These are phyloP conservation scores for Thecophora atra DNA, from an alignment of 2,888 invertebrate genomes.

Conservation along the genomic window DNA sequence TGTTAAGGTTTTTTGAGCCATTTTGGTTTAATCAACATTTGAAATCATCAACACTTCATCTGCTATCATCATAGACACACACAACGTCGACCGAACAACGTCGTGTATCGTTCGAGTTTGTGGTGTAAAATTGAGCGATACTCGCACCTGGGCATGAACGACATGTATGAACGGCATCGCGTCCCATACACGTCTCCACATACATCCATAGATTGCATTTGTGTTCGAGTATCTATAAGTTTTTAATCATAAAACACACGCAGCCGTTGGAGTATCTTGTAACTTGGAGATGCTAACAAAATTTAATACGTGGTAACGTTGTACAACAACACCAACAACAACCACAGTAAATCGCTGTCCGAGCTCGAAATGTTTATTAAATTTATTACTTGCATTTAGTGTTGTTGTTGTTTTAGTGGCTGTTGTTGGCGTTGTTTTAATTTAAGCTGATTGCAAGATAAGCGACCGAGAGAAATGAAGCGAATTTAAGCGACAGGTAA, in stretches of 20 bases:
- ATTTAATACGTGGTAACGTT: slow-evolving; percentile 30
- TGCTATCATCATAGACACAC: neutral
- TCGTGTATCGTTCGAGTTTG: neutral
- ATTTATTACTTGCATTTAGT: slow-evolving; percentile 44
- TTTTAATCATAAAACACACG: slow-evolving; percentile 35
- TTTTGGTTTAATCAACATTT: slow-evolving; percentile 28
- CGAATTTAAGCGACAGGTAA: slow-evolving; percentile 20
- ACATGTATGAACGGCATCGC: neutral
- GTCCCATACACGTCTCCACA: too few relatives aligned
- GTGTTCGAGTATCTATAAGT: slow-evolving; percentile 12
- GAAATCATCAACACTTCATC: slow-evolving; percentile 32
- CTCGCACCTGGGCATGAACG: too few relatives aligned
- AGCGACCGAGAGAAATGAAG: slow-evolving; percentile 25
- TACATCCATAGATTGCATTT: too few relatives aligned
- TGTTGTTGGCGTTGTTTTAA: slow-evolving; percentile 28
- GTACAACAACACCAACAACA: slow-evolving; percentile 11
- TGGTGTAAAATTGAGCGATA: neutral
- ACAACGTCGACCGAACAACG: neutral
- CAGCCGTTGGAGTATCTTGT: slow-evolving; percentile 18
- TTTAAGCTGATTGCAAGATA: slow-evolving; percentile 29
- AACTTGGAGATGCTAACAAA: slow-evolving; percentile 16
- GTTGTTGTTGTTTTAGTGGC: slow-evolving; percentile 6
- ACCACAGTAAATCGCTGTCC: slow-evolving; percentile 1
- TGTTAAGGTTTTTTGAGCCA: neutral
- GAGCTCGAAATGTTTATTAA: slow-evolving; percentile 47